Evolutionary conservation across 2,113 vertebrate genomes (phyloP), one percentile per base, ranked within the genome.

Genomic region (Corythornis cristatus): DNA sequence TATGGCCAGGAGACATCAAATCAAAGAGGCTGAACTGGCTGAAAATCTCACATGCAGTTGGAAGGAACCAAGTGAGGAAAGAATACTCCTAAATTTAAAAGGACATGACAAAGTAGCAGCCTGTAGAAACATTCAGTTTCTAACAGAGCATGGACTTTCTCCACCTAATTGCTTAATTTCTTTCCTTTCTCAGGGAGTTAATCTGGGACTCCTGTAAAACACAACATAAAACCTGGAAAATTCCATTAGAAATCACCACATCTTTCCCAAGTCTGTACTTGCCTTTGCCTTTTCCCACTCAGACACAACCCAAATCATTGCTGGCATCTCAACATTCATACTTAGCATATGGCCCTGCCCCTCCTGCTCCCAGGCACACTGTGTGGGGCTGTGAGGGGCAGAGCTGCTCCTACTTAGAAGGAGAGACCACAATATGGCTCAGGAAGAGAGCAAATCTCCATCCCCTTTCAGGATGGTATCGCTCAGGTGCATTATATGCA

Each of bases 351-450:
- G 8, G 20, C 13, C 10, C 25, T 56, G 53, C 7, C 16, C 22
- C 22, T 28, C 51, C 56, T 8, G 17, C n/a, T 83, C 12, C n/a
- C 18, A 2, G 18, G 43, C 3, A 3, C 58, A 22, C 7, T 1
- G 1, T 3, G 12, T 4, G 6, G n/a, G 37, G 37, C 40, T 37
- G 1, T 0, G 8, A 2, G 0, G 12, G 12, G 31, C 31, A 81
- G 50, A 74, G n/a, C 31, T 35, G 17, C 40, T 88, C 18, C 65
- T 76, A 71, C 26, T 46, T 19, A 13, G 29, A 56, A 26, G n/a
- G 17, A 37, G n/a, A 50, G 15, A 43, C 64, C 42, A 25, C 20
- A n/a, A 0, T 4, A 0, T 3, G 14, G 64, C 35, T 56, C 57
- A 12, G 60, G 22, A 68, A 12, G 25, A 68, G 31, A 33, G 29